phyloP scores from a whole-genome alignment of 2,113 vertebrate genomes.

The Buteo buteo region DNA sequence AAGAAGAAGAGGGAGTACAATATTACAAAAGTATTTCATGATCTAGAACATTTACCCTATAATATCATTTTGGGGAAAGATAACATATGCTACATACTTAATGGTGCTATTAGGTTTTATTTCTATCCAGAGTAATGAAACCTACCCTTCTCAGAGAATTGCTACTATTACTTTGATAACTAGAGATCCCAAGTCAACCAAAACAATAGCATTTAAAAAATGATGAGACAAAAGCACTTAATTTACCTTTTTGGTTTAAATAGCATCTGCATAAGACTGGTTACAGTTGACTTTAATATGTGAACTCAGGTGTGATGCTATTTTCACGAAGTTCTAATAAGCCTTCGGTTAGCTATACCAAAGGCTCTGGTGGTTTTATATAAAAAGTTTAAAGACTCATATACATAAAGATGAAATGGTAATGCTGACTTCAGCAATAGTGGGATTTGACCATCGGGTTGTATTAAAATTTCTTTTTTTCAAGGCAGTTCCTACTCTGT shows the following conservation, averaged over 20 bases:
- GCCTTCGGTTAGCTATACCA: not conserved
- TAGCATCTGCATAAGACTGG: not conserved
- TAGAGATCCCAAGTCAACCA: not conserved
- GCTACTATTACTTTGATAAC: not conserved
- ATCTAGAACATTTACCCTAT: not conserved
- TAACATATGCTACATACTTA: not conserved
- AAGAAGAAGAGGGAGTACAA: not conserved
- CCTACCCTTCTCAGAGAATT: not conserved
- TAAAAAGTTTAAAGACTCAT: not conserved
- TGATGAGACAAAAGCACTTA: not conserved
- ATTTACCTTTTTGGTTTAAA: not conserved
- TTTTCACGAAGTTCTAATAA: not conserved
- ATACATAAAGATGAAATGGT: not conserved
- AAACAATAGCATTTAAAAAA: not conserved
- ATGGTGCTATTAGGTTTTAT: not conserved
- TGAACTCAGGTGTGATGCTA: not conserved
- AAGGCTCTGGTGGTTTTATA: not conserved
- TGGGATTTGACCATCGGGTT: not conserved
- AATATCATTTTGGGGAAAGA: not conserved
- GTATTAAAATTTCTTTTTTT: not conserved
- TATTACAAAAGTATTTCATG: not conserved
- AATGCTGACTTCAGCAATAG: not conserved
- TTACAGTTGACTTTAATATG: not conserved
- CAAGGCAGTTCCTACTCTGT: not conserved
- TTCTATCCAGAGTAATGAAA: not conserved